Conservation (phyloP, 2,888 invertebrate species). For the Chouioia cunea region DNA sequence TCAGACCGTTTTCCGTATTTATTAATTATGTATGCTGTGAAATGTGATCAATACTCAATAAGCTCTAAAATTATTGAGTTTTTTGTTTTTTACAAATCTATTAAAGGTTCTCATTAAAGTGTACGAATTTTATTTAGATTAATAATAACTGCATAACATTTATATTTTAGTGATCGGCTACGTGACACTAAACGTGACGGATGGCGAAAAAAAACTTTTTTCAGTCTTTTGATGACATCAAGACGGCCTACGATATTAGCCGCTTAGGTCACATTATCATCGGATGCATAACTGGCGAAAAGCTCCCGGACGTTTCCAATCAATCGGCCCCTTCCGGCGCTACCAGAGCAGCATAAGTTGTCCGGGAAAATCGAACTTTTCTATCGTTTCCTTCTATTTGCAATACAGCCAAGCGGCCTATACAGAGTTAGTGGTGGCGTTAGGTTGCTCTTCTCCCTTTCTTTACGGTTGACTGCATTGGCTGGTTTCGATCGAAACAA, state of each 20-base stretch:
- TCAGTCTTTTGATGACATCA: constrained; percentile 61
- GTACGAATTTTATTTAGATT: too few species aligned
- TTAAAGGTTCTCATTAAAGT: too few species aligned
- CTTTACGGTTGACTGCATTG: neutral
- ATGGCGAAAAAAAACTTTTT: constrained; percentile 52
- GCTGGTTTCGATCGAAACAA: constrained; percentile 9
- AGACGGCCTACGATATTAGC: constrained; percentile 55
- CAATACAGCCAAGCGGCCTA: neutral
- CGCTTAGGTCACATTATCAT: constrained; percentile 37
- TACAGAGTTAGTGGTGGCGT: too few species aligned
- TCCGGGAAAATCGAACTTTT: constrained; percentile 67
- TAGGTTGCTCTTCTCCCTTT: neutral
- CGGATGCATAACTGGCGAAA: constrained; percentile 50
- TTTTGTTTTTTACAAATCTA: too few species aligned
- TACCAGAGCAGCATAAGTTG: constrained; percentile 66
- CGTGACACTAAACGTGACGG: too few species aligned
- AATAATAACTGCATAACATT: too few species aligned
- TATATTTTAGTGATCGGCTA: too few species aligned
- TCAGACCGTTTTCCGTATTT: too few species aligned
- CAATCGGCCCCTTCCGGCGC: constrained; percentile 68
- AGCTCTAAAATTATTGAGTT: too few species aligned
- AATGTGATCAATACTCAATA: too few species aligned
- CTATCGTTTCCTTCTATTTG: constrained; percentile 60
- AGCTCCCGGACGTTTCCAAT: constrained; percentile 65
- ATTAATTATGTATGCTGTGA: too few species aligned